Percentiles rank a stretch among this genome's conserved stretches.
These are phyloP conservation scores for Pristionchus arcanus DNA, from an alignment of 2,888 invertebrate species.

Conservation along the genomic window DNA sequence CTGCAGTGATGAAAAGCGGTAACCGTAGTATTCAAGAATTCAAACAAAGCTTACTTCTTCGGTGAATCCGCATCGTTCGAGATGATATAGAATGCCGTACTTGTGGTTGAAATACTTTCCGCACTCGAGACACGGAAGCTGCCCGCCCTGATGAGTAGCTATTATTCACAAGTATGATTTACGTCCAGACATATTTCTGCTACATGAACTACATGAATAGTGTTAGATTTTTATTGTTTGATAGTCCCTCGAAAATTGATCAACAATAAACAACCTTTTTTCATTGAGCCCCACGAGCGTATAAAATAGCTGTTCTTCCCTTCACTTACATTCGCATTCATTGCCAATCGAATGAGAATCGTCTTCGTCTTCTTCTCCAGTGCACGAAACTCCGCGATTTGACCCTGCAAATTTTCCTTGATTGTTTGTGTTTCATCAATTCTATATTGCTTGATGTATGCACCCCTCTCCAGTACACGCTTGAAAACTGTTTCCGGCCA, in stretches of 20 bases:
- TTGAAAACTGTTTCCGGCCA: too few relatives aligned
- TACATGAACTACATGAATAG: not conserved
- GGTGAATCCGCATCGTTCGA: slow-evolving; percentile 50
- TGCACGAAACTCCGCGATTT: slow-evolving; percentile 2
- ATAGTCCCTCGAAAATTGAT: not conserved
- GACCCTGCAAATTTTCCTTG: not conserved
- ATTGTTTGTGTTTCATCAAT: not conserved
- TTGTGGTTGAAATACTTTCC: slow-evolving; percentile 41
- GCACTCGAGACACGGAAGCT: slow-evolving; percentile 48
- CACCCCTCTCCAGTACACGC: too few relatives aligned
- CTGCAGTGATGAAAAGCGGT: not conserved
- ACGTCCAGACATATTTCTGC: not conserved
- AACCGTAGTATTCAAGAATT: not conserved
- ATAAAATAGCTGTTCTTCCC: not conserved
- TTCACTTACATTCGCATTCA: slow-evolving; percentile 48
- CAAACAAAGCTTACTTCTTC: not conserved
- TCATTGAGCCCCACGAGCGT: not conserved
- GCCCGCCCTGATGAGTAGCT: slow-evolving; percentile 6
- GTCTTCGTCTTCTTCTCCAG: slow-evolving; percentile 34
- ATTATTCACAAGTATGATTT: not conserved
- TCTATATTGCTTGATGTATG: not conserved
- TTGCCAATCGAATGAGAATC: slow-evolving; percentile 15
- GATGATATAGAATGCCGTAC: slow-evolving; percentile 17
- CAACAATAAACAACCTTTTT: not conserved
- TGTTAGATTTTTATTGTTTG: not conserved